Base-by-base conservation (phyloP, 2,113 vertebrate genomes). In the Zosterops borbonicus region DNA sequence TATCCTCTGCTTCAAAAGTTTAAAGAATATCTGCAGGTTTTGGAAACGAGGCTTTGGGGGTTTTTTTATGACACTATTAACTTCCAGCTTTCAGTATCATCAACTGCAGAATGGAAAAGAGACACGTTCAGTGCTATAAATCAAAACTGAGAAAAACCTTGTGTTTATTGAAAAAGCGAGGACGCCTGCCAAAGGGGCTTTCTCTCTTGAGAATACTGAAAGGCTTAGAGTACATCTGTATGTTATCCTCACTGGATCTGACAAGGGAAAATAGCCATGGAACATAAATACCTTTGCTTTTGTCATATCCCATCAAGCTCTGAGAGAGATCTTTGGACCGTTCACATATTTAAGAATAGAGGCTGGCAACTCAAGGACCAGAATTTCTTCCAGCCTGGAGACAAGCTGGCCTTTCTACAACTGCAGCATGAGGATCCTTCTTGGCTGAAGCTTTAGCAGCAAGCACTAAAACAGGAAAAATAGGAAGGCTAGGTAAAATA, bases 121-220 rank as follows among this genome's bases (percentile, higher is more conserved):
- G 71, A 77, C 68, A 63, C 10, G 16, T 96, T 90, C 84, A 83
- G 42, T 37, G 52, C 84, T 83, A 64, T 96, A 96, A 96, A 90
- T 97, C 93, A 94, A 95, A 93, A 74, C 39, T 41, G 56, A 93
- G 85, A 78, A 96, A 96, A 94, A 85, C n/a, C 60, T 87, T 69
- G 35, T 80, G 80, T 87, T 95, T 96, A 92, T 76, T 85, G 80
- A 75, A 90, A 89, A 83, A 87, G 37, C 24, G 67, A 81, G 62
- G 59, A 81, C 73, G 33, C 53, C 75, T 97, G 91, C 94, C 96
- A 96, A 94, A 87, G 87, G 73, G 24, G 67, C 65, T 75, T 92
- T 92, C 42, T 95, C 71, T 88, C 71, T 42, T 25, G 69, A 81
- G 69, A 89, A 55, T 64, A 70, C 55, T 53, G 50, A 76, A 82